Percentiles rank a stretch among this genome's conserved stretches.
Conservation (phyloP, 2,113 vertebrate species). For the Neodontobutis hainanensis region DNA sequence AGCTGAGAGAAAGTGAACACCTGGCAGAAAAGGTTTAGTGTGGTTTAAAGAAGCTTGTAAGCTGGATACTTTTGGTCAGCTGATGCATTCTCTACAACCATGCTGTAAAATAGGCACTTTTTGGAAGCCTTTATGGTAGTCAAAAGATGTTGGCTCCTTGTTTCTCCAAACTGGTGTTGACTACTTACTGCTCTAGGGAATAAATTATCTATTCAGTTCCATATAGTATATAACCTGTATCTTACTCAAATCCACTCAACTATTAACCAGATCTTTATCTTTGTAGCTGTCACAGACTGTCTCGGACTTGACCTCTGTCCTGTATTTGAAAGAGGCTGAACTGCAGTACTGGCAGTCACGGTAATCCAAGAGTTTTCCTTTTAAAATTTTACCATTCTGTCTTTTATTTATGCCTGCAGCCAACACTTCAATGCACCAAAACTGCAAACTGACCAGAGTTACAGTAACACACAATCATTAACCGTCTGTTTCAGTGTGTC, state of each 20-base stretch:
- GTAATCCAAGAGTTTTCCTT: constrained; percentile 52
- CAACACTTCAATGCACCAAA: neutral
- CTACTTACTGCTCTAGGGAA: no score
- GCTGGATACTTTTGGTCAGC: no score
- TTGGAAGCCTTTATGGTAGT: no score
- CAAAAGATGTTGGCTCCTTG: no score
- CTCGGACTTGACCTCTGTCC: constrained; percentile 68
- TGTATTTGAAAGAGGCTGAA: constrained; percentile 78
- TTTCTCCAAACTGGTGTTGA: no score
- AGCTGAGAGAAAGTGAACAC: constrained; percentile 73
- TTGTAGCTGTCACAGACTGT: constrained; percentile 75
- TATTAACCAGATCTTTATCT: neutral
- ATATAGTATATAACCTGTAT: no score
- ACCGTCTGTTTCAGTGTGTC: constrained; percentile 61
- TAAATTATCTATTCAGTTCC: no score
- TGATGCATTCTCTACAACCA: no score
- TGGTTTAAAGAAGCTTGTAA: neutral
- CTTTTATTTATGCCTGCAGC: neutral
- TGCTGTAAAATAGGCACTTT: no score
- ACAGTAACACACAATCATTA: neutral
- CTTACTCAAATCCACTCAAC: neutral
- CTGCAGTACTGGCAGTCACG: constrained; percentile 79
- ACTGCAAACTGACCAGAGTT: neutral
- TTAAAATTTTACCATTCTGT: no score
- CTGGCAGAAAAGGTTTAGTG: constrained; percentile 68